A percentile compares a stretch with the other conserved stretches of the same genome.
These are phyloP conservation scores for Chelonus formosanus DNA, from an alignment of 2,888 invertebrate species.

Conservation along the genomic window DNA sequence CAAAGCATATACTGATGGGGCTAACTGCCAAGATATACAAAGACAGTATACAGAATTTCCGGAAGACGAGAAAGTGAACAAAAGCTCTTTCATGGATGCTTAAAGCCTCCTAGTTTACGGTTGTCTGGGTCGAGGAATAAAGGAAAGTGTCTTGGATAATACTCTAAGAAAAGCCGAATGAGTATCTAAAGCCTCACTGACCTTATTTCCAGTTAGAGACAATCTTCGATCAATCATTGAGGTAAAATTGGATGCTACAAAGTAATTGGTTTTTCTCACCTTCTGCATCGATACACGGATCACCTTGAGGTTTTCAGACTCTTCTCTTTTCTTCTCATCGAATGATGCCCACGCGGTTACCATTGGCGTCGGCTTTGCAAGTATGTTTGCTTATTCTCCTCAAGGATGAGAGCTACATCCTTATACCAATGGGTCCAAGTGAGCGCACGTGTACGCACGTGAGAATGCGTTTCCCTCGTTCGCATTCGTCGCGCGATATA, in stretches of 20 bases:
- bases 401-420: not conserved
- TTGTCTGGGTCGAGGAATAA: not conserved
- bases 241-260: slow-evolving; percentile 9
- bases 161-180: not conserved
- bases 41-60: slow-evolving; percentile 26
- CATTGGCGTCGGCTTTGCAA: slow-evolving; percentile 21
- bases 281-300: slow-evolving; percentile 29
- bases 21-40: slow-evolving; percentile 31
- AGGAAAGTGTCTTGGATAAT: not conserved
- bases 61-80: slow-evolving; percentile 29
- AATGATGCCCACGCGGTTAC: slow-evolving; percentile 25
- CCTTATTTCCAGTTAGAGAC: slow-evolving; percentile 1
- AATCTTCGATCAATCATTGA: slow-evolving; percentile 9
- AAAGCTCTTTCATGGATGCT: slow-evolving; percentile 28
- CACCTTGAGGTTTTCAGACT: slow-evolving; percentile 28
- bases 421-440: not conserved
- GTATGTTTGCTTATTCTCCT: not conserved
- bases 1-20: slow-evolving; percentile 28
- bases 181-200: slow-evolving; percentile 4
- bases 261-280: slow-evolving; percentile 27
- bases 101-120: slow-evolving; percentile 3
- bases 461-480: slow-evolving; percentile 32
- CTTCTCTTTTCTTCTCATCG: slow-evolving; percentile 5
- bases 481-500: slow-evolving; percentile 21
- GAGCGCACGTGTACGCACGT: slow-evolving; percentile 40